Evolutionary conservation across 1,140 invertebrate species (phyloP).

Genomic region (Calliopsis andreniformis): DNA sequence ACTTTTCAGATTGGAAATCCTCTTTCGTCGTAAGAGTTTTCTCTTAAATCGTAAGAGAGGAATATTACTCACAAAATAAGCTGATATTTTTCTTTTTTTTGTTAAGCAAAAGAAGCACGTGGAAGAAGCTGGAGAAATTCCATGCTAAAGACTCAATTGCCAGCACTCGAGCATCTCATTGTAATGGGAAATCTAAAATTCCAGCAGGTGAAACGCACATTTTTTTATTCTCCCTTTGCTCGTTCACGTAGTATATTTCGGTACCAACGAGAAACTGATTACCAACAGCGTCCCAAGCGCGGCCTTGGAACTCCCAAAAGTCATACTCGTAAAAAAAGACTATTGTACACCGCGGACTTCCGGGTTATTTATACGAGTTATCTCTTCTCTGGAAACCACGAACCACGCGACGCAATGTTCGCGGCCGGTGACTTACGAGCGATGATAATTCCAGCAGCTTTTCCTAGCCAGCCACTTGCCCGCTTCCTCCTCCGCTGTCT

Average conservation of each 20-base stretch:
- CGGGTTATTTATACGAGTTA: slow-evolving; percentile 70
- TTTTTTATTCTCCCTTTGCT: background rate
- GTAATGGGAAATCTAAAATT: slow-evolving; percentile 32
- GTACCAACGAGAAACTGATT: slow-evolving; percentile 66
- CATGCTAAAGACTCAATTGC: background rate
- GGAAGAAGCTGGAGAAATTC: background rate
- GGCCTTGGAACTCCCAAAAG: slow-evolving; percentile 68
- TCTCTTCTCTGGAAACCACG: slow-evolving; percentile 64
- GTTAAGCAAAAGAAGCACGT: background rate
- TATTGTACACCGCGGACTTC: slow-evolving; percentile 68
- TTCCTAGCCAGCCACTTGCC: slow-evolving; percentile 21
- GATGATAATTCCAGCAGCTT: slow-evolving; percentile 64
- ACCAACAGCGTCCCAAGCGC: slow-evolving; percentile 64
- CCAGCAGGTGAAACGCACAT: background rate
- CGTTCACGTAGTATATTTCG: slow-evolving; percentile 48
- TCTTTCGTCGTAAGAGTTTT: no score
- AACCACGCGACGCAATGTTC: slow-evolving; percentile 55
- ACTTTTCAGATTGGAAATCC: no score
- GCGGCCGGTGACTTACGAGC: slow-evolving; percentile 61
- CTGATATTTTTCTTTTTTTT: background rate
- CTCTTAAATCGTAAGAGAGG: no score
- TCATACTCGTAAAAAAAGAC: slow-evolving; percentile 67
- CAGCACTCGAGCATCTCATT: background rate
- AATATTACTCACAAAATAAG: no score
- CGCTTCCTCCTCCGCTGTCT: slow-evolving; percentile 1